phyloP scores from a whole-genome alignment of 2,888 invertebrate species.

The Thecophora atra region DNA sequence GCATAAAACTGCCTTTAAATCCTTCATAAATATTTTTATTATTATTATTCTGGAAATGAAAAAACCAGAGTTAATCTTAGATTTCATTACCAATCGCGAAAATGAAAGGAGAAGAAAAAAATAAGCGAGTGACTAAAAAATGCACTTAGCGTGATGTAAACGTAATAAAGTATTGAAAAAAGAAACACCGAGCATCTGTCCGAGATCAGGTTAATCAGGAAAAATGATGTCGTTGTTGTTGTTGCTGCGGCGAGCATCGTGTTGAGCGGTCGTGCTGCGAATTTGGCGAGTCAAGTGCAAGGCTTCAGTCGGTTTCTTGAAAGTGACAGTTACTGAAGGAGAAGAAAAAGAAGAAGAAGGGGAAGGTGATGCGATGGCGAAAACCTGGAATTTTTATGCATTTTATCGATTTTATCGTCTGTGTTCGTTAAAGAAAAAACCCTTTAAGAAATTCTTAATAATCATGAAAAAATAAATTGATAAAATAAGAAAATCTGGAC shows the following conservation, averaged over 20 bases:
- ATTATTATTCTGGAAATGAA: no score
- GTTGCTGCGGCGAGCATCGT: background rate
- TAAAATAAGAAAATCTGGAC: no score
- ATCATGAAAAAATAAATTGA: no score
- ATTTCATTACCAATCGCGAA: background rate
- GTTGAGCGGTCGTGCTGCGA: background rate
- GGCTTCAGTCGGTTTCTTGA: background rate
- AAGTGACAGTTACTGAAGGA: background rate
- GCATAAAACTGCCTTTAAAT: no score
- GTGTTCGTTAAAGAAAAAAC: no score
- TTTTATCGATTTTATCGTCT: no score
- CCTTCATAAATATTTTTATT: no score
- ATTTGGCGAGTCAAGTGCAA: constrained; percentile 22
- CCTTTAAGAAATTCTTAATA: no score
- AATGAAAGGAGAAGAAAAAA: background rate
- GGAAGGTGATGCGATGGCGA: background rate
- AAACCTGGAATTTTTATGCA: no score
- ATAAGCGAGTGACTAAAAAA: background rate
- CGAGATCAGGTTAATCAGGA: background rate
- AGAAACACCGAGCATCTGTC: background rate
- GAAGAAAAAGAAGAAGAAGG: background rate
- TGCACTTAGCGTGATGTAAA: background rate
- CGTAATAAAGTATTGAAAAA: background rate
- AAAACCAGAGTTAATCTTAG: no score
- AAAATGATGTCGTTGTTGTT: no score